These are phyloP conservation scores for Globicephala melas DNA, from an alignment of 2,113 vertebrate species.

Conservation along the genomic window DNA sequence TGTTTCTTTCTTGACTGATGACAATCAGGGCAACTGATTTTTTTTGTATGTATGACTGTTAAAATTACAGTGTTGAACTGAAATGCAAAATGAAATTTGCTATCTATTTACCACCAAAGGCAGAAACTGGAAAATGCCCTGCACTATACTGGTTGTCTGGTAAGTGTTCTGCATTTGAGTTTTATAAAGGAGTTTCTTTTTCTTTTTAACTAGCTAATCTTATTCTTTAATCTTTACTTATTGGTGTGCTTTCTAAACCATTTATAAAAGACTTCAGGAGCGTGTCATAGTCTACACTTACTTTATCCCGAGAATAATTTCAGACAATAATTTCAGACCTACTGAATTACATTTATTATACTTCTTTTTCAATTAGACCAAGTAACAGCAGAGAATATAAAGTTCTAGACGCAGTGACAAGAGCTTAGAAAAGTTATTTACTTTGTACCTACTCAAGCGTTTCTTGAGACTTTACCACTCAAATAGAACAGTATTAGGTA, in stretches of 20 bases:
- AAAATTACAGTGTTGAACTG: slow-evolving; percentile 87
- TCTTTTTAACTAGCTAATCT: neutral
- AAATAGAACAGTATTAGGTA: neutral
- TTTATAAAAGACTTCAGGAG: neutral
- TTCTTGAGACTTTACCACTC: neutral
- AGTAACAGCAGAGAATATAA: neutral
- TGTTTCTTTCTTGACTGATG: neutral
- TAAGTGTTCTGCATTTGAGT: slow-evolving; percentile 71
- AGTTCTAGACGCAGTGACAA: neutral
- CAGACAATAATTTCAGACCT: neutral
- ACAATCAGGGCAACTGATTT: neutral
- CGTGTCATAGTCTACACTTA: neutral
- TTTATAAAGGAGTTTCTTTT: neutral
- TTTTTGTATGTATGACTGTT: neutral
- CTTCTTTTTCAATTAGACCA: neutral
- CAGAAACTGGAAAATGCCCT: slow-evolving; percentile 91
- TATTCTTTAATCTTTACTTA: neutral
- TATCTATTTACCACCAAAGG: slow-evolving; percentile 93
- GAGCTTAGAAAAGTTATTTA: neutral
- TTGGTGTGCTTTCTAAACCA: neutral
- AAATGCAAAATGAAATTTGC: slow-evolving; percentile 98
- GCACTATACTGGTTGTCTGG: slow-evolving; percentile 97
- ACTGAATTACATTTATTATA: neutral
- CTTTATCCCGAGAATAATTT: slow-evolving; percentile 9
- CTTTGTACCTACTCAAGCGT: neutral